These are phyloP conservation scores for Furnarius figulus DNA, from an alignment of 2,113 vertebrate genomes.

Conservation along the genomic window DNA sequence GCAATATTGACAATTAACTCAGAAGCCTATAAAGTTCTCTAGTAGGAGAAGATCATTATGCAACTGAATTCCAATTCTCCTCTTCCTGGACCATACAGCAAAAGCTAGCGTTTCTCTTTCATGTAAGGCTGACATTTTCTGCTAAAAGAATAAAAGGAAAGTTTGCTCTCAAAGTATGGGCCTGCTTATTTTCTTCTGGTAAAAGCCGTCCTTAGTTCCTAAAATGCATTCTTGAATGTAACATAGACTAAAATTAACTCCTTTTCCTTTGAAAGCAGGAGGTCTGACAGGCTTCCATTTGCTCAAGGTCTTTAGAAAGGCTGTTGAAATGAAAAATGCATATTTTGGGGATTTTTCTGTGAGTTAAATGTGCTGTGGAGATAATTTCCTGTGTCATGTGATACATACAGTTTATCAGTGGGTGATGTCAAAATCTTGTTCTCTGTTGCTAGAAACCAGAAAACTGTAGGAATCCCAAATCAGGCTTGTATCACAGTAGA, in stretches of 20 bases:
- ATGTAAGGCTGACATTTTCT: slow-evolving; percentile 14
- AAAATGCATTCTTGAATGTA: slow-evolving; percentile 16
- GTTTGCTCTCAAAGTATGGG: slow-evolving; percentile 12
- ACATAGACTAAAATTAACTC: background rate
- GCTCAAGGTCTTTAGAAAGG: background rate
- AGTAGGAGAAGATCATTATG: background rate
- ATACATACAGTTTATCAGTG: background rate
- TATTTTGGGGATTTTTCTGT: background rate
- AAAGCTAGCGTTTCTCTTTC: slow-evolving; percentile 3
- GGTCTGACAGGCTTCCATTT: background rate
- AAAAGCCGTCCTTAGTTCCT: slow-evolving; percentile 36
- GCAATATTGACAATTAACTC: background rate
- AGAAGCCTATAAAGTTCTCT: background rate
- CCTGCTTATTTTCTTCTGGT: background rate
- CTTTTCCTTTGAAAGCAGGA: background rate
- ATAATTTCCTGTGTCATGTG: background rate
- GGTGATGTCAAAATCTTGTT: background rate
- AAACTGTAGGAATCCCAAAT: background rate
- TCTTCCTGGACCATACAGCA: background rate
- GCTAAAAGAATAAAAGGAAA: slow-evolving; percentile 32
- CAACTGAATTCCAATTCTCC: background rate
- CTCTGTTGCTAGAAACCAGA: background rate
- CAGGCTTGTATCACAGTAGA: background rate
- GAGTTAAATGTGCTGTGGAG: background rate
- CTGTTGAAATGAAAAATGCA: background rate